These are phyloP conservation scores for Epinotia demarniana DNA, from an alignment of 2,888 invertebrate genomes.

Conservation along the genomic window DNA sequence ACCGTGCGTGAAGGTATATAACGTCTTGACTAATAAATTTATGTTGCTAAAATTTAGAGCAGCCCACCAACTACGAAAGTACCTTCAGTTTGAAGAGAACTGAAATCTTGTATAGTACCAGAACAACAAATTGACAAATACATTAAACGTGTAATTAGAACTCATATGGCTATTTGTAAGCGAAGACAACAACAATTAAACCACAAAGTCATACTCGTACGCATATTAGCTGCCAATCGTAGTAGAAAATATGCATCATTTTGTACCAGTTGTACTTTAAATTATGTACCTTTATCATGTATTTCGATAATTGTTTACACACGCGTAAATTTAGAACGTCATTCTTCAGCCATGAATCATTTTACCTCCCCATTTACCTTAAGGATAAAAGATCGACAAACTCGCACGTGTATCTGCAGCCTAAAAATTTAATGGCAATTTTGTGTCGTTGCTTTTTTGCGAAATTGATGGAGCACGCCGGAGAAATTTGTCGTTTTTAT, in stretches of 20 bases:
- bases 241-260: background rate
- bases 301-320: background rate
- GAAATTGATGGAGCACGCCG: background rate
- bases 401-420: background rate
- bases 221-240: background rate
- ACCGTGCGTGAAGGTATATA: too few relatives aligned
- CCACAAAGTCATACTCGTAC: background rate
- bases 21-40: too few relatives aligned
- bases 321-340: background rate
- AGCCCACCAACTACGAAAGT: too few relatives aligned
- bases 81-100: too few relatives aligned
- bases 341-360: background rate
- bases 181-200: background rate
- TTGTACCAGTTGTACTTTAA: too few relatives aligned
- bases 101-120: too few relatives aligned
- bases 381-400: background rate
- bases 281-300: background rate
- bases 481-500: constrained; percentile 12
- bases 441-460: background rate
- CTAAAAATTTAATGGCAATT: background rate
- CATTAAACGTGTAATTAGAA: too few relatives aligned
- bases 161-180: too few relatives aligned
- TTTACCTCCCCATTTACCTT: background rate
- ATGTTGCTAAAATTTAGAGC: too few relatives aligned
- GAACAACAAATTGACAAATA: too few relatives aligned